Base-by-base conservation (phyloP, 1,140 invertebrate genomes). In the Scaptomyza graminum region DNA sequence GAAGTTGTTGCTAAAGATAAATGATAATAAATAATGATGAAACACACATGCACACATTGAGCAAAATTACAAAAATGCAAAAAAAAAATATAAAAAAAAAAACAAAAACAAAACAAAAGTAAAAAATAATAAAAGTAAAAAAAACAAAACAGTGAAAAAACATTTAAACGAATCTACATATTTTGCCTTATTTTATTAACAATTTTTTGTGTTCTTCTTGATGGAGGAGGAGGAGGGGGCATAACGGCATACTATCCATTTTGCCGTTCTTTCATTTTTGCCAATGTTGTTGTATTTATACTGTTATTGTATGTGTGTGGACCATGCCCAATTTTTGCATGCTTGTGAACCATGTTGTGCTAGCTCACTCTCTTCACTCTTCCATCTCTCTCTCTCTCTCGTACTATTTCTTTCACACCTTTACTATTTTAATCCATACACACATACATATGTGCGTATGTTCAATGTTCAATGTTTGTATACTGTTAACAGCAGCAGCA, bases 1-100 rank as follows among this genome's bases (percentile, higher is more conserved):
- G 8, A 62, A 62, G 50, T 69, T 61, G 66, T 62, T 62, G 51
- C 67, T 54, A 78, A 81, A 78, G 46, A 82, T 81, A 83, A 74
- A 34, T 57, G 51, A 49, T 73, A 51, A 49, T 73, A 51, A 79
- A 70, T n/a, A 74, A 44, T 44, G 34, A 50, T 43, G 22, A 22
- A 11, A 39, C 25, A 39, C 11, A 63, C 28, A 34, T 16, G 46
- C 41, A 64, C 16, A 70, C 68, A 65, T 37, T 66, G 62, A 71
- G 62, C 62, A 71, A 71, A 71, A 71, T 71, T 71, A 71, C 62
- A 71, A 71, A 71, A 71, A 57, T 52, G 62, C 61, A 57, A 71
- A 66, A 64, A 71, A 71, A 52, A 57, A 49, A 54, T 49, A 9
- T 44, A 54, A 68, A 44, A 59, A 70, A n/a, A 64, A 31, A 59